Evolutionary conservation across 2,113 vertebrate species (phyloP), one percentile per base, ranked within the genome.

Genomic region (rabbit (Oryctolagus cuniculus)): DNA sequence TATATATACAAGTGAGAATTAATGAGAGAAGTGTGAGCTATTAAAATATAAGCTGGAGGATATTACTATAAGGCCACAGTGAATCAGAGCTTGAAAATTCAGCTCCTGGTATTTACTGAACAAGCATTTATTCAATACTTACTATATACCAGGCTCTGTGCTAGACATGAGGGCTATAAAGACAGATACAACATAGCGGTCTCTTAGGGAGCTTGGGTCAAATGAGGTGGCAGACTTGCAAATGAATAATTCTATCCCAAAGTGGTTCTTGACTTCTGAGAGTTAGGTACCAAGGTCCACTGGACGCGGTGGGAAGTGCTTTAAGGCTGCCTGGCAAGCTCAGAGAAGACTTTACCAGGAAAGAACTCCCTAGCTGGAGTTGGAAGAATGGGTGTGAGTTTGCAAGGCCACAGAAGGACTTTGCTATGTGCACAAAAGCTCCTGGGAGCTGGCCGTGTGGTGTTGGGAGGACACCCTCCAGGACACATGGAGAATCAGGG

Each of bases 1-100:
- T 96, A 13, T 92, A n/a, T 93, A 70, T 74, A 87, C 85, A 83
- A 89, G 90, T 92, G 69, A 90, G 90, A 89, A 89, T 95, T 94
- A 73, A 87, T 90, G 75, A 72, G 34, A 89, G 83, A 89, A 49
- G 51, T 73, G 49, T 87, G 77, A 94, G 92, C 86, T 75, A 17
- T 87, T 94, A 75, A 93, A 92, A 55, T 64, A 87, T 67, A 73
- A 95, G 61, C 77, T n/a, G 34, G 87, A 89, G 49, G n/a, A 25
- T 91, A 61, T 92, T 87, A 7, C 31, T 29, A 1, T 10, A 44
- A 83, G 17, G 34, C 55, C 75, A 51, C 0, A 5, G 44, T 72
- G 25, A 61, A 74, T 67, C 82, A 38, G 38, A 78, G 25, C 49
- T 83, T 89, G 36, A 88, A 24, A 74, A 36, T 51, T 90, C 64